A percentile compares a stretch with the other conserved stretches of the same genome.
phyloP scores from a whole-genome alignment of 1,140 invertebrate genomes.

The Holotrichia oblita region DNA sequence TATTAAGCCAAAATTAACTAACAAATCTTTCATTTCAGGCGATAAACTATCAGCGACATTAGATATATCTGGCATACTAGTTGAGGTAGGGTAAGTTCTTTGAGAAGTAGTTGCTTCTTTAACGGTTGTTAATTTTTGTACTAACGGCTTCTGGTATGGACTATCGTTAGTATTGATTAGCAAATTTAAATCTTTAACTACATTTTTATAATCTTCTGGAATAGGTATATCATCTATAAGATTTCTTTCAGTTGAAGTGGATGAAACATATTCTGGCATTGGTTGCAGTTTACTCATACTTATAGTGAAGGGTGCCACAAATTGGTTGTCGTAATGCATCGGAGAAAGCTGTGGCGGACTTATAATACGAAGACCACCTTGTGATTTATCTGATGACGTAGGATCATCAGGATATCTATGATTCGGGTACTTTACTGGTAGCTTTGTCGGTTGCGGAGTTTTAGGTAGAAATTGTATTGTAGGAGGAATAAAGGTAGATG shows the following conservation, averaged over 20 bases:
- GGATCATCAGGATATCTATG: constrained; percentile 51
- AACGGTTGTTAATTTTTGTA: constrained; percentile 3
- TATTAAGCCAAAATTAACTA: constrained; percentile 61
- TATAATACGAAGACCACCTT: constrained; percentile 14
- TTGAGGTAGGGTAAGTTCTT: constrained; percentile 38
- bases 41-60: constrained; percentile 59
- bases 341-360: neutral
- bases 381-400: neutral
- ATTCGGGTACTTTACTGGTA: constrained; percentile 46
- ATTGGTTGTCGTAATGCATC: neutral
- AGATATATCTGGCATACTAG: constrained; percentile 53
- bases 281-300: constrained; percentile 10
- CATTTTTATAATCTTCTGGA: constrained; percentile 51
- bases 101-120: constrained; percentile 8
- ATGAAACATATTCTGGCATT: neutral
- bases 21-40: constrained; percentile 61
- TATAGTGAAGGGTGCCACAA: constrained; percentile 1
- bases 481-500: neutral
- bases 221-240: constrained; percentile 49
- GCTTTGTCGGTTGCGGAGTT: constrained; percentile 21
- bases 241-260: neutral
- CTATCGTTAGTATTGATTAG: neutral
- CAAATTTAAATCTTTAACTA: constrained; percentile 47
- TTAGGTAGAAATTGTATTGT: constrained; percentile 14
- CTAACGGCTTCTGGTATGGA: constrained; percentile 9